These are phyloP conservation scores for Pinctada fucata DNA, from an alignment of 2,888 invertebrate species.

Conservation along the genomic window DNA sequence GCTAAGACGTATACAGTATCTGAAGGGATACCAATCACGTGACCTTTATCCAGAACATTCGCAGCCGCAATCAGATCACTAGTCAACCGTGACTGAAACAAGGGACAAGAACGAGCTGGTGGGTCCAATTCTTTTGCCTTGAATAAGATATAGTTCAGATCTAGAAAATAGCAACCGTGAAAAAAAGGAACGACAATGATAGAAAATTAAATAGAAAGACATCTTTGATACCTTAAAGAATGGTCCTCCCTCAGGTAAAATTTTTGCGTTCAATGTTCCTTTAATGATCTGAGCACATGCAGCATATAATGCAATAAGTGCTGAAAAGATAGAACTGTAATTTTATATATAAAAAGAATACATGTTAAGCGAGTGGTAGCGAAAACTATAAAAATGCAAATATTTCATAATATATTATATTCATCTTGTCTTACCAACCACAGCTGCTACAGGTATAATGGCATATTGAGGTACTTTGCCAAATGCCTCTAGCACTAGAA, in stretches of 20 bases:
- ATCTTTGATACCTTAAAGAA: constrained; percentile 44
- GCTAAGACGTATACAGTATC: constrained; percentile 63
- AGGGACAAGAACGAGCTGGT: constrained; percentile 41
- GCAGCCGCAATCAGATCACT: constrained; percentile 50
- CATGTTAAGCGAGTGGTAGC: too few species aligned
- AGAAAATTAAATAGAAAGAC: too few species aligned
- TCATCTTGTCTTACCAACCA: too few species aligned
- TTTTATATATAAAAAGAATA: too few species aligned
- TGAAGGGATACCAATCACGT: constrained; percentile 59
- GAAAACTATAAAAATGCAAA: too few species aligned
- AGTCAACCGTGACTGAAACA: constrained; percentile 54
- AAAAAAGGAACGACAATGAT: too few species aligned
- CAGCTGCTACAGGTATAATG: not conserved
- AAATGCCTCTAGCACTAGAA: constrained; percentile 51
- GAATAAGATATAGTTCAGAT: too few species aligned
- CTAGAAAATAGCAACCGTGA: not conserved
- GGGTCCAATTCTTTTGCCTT: constrained; percentile 10
- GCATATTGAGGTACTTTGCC: constrained; percentile 47
- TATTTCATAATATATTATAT: too few species aligned
- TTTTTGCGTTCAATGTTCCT: constrained; percentile 39
- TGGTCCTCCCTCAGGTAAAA: constrained; percentile 55
- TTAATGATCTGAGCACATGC: constrained; percentile 52
- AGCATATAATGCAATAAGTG: constrained; percentile 44
- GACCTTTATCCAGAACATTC: constrained; percentile 51
- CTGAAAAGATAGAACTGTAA: too few species aligned